These are phyloP conservation scores for Sceloporus tristichus DNA, from an alignment of 2,113 vertebrate genomes.

Conservation along the genomic window DNA sequence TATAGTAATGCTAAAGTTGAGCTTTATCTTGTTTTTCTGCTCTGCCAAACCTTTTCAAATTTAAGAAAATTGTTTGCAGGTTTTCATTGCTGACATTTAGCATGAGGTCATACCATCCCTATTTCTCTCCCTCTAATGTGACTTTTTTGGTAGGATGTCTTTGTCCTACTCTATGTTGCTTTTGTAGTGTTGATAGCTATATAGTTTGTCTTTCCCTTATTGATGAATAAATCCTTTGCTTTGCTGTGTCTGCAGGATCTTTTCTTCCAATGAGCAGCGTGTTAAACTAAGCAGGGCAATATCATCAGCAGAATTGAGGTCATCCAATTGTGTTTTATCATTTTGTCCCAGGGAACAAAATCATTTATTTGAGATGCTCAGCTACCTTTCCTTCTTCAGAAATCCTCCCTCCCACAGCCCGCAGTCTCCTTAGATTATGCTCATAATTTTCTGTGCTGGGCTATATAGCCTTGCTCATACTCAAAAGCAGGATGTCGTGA, in stretches of 20 bases:
- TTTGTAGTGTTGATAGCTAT: slow-evolving; percentile 6
- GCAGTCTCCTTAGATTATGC: slow-evolving; percentile 24
- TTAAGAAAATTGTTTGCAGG: slow-evolving; percentile 17
- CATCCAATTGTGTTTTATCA: slow-evolving; percentile 42
- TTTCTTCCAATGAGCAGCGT: slow-evolving; percentile 42
- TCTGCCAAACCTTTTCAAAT: neutral
- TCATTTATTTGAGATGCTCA: slow-evolving; percentile 33
- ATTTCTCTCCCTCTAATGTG: slow-evolving; percentile 1
- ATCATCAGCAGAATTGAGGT: slow-evolving; percentile 43
- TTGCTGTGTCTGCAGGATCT: slow-evolving; percentile 43
- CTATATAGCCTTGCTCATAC: neutral
- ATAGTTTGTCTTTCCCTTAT: slow-evolving; percentile 38
- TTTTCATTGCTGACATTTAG: slow-evolving; percentile 11
- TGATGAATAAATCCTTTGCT: slow-evolving; percentile 39
- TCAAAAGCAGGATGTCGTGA: neutral
- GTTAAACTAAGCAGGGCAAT: slow-evolving; percentile 47
- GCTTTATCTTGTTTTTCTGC: slow-evolving; percentile 4
- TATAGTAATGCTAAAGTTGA: neutral
- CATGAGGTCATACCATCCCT: neutral
- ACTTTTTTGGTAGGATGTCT: slow-evolving; percentile 10
- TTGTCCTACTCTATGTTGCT: slow-evolving; percentile 25
- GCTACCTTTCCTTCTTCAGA: slow-evolving; percentile 25
- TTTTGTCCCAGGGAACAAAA: slow-evolving; percentile 30
- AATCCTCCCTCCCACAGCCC: neutral
- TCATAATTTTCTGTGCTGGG: slow-evolving; percentile 23